Percentiles rank a stretch among this genome's conserved stretches.
phyloP scores from a whole-genome alignment of 1,140 invertebrate genomes.

The Drosophila kanapiae region DNA sequence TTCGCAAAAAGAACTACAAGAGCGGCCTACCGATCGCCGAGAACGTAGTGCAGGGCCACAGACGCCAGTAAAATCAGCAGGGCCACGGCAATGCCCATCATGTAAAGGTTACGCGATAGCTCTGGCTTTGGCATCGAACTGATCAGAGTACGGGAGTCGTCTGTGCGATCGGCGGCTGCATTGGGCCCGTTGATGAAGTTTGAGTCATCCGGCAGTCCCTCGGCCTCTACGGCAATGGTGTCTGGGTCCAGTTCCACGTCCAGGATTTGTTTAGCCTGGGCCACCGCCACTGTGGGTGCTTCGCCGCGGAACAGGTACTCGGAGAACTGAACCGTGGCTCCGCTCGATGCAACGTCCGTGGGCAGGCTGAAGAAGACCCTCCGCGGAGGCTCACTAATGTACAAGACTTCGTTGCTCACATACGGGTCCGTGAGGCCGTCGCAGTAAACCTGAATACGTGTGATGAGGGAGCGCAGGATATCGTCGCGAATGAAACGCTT shows the following conservation, averaged over 20 bases:
- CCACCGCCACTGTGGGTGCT: constrained; percentile 72
- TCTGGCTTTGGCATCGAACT: constrained; percentile 75
- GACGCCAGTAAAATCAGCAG: constrained; percentile 72
- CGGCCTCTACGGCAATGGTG: constrained; percentile 64
- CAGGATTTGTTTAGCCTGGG: constrained; percentile 80
- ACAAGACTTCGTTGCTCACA: constrained; percentile 64
- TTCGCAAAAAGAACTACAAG: constrained; percentile 44
- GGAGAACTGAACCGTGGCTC: constrained; percentile 68
- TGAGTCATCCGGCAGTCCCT: constrained; percentile 71
- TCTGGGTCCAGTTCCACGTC: constrained; percentile 76
- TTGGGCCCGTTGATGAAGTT: constrained; percentile 34
- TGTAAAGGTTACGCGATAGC: constrained; percentile 73
- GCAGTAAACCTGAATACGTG: constrained; percentile 82
- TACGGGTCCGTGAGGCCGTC: constrained; percentile 80
- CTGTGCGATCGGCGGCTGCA: constrained; percentile 13
- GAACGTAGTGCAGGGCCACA: constrained; percentile 65
- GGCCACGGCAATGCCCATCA: constrained; percentile 75
- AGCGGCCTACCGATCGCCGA: constrained; percentile 42
- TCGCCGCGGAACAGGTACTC: constrained; percentile 83
- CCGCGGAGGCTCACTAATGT: constrained; percentile 78
- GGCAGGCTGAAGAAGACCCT: constrained; percentile 77
- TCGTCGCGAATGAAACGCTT: constrained; percentile 79
- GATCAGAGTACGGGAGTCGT: constrained; percentile 27
- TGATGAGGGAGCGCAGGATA: constrained; percentile 76
- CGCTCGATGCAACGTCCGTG: constrained; percentile 16